These are phyloP conservation scores for Neolamprologus fasciatus DNA, from an alignment of 2,113 vertebrate genomes.

Conservation along the genomic window DNA sequence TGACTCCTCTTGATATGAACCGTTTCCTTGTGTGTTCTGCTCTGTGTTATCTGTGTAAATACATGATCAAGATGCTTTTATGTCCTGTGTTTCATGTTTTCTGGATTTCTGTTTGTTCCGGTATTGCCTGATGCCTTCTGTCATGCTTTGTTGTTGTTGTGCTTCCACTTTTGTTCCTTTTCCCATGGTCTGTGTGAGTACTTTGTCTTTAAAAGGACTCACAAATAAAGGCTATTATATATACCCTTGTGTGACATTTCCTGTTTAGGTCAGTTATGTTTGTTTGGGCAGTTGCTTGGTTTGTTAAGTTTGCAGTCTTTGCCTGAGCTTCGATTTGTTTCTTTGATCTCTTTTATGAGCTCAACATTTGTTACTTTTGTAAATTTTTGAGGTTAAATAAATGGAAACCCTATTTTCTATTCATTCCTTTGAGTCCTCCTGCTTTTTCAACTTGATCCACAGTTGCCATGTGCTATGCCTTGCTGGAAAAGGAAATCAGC, in stretches of 20 bases:
- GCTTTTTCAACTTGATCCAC: not conserved
- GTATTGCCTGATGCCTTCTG: not conserved
- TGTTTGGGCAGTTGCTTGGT: not conserved
- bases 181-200: not conserved
- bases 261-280: not conserved
- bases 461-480: not conserved
- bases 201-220: not conserved
- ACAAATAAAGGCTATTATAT: not conserved
- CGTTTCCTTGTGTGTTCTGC: not conserved
- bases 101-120: not conserved
- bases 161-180: not conserved
- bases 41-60: not conserved
- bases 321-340: not conserved
- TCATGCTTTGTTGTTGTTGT: not conserved
- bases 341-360: not conserved
- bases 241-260: not conserved
- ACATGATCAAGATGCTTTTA: not conserved
- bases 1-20: not conserved
- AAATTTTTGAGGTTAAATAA: not conserved
- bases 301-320: not conserved
- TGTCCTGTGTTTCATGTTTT: not conserved
- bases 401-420: not conserved
- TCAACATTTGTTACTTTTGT: not conserved
- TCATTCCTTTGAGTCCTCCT: not conserved
- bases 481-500: not conserved